Evolutionary conservation across 2,888 invertebrate genomes (phyloP), one percentile per base, ranked within the genome.

Genomic region (Microplitis manilae): DNA sequence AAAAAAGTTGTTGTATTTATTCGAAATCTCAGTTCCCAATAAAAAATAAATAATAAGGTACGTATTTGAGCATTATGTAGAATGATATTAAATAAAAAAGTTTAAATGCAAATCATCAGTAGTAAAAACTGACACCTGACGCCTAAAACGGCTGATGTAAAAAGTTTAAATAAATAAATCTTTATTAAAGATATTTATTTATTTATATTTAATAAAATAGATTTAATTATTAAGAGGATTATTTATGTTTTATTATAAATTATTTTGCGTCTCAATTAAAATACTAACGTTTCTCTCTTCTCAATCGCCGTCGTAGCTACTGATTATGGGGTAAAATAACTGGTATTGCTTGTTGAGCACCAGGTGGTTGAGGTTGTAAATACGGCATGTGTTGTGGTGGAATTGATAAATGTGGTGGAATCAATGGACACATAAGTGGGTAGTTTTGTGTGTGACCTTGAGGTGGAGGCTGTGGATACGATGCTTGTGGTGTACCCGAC

Each of bases 401-500:
- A 79, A 90, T 84, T 39, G 86, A 87, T 84, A 90, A 85, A 68
- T 81, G 89, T 69, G 89, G 87, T 73, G 91, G 92, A 80, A 93
- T 89, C 78, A 93, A 88, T 60, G 93, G 92, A 85, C 93, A 93
- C 91, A 93, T 91, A 79, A 93, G 90, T 78, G 92, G 93, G 87
- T 92, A 93, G 30, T 83, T 91, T 41, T 91, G 91, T 59, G 91
- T 91, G 73, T 91, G 91, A 70, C 89, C 90, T 85, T 91, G 91
- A 15, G 92, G 93, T 64, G 93, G 93, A 68, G 93, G 93, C 81
- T 92, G 92, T 80, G 91, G 92, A 86, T 92, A 92, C 81, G 92
- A 90, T 81, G 92, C 90, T 75, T 90, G 91, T 41, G 89, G 91
- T 75, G 90, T 91, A 59, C 88, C 87, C 68, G 89, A 86, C 74